phyloP scores from a whole-genome alignment of 1,140 invertebrate species.

The Drosophila nikananu region DNA sequence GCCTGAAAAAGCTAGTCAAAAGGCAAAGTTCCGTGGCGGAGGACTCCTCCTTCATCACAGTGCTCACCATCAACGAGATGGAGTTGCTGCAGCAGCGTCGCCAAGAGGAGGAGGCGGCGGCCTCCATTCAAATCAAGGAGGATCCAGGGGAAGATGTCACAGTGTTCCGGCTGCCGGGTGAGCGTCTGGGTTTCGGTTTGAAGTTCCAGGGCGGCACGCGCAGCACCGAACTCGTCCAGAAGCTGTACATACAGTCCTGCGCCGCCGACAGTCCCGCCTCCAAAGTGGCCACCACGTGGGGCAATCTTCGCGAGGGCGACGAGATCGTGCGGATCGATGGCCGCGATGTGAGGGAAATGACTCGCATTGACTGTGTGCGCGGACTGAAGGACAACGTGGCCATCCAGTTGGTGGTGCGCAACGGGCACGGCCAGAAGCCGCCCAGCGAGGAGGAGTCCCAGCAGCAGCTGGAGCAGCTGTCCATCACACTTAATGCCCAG shows the following conservation, averaged over 20 bases:
- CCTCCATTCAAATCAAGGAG: background rate
- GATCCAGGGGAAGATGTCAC: constrained; percentile 88
- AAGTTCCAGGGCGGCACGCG: constrained; percentile 96
- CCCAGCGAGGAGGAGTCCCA: constrained; percentile 76
- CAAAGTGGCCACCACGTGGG: constrained; percentile 92
- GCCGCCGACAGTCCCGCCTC: constrained; percentile 95
- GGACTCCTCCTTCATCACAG: constrained; percentile 82
- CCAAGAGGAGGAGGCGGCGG: constrained; percentile 20
- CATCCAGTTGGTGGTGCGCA: constrained; percentile 90
- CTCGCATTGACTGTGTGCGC: constrained; percentile 94
- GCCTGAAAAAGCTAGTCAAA: constrained; percentile 84
- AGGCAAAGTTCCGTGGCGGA: constrained; percentile 78
- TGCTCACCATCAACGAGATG: constrained; percentile 78
- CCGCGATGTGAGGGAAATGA: constrained; percentile 90
- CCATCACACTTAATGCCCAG: constrained; percentile 81
- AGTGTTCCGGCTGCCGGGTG: constrained; percentile 94
- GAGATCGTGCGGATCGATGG: constrained; percentile 95
- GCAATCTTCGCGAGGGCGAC: constrained; percentile 92
- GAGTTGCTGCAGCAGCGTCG: constrained; percentile 62
- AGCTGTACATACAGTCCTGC: constrained; percentile 95
- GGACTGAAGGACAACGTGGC: constrained; percentile 93
- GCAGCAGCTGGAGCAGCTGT: constrained; percentile 62
- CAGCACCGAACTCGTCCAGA: constrained; percentile 89
- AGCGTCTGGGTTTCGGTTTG: constrained; percentile 94
- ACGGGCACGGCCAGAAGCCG: constrained; percentile 86